phyloP scores from a whole-genome alignment of 2,888 invertebrate species.

The Physocephala rufipes region DNA sequence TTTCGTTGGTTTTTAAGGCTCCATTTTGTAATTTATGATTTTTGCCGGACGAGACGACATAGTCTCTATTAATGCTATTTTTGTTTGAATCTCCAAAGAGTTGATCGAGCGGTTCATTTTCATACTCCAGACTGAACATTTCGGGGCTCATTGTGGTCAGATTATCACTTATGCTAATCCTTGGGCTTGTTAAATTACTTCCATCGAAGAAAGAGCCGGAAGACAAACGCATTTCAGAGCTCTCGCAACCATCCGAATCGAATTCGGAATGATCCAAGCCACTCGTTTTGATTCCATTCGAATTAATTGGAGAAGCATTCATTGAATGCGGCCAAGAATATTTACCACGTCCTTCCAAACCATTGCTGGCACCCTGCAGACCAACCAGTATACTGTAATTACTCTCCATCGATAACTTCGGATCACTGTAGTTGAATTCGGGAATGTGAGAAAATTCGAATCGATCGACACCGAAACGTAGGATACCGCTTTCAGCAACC shows the following conservation, averaged over 20 bases:
- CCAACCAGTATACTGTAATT: conserved; percentile 60
- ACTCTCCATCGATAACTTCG: conserved; percentile 58
- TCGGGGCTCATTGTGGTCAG: conserved; percentile 46
- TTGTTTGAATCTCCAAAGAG: conserved; percentile 52
- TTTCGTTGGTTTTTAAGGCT: not conserved
- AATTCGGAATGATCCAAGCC: conserved; percentile 57
- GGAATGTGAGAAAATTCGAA: conserved; percentile 57
- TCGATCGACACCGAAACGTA: conserved; percentile 59
- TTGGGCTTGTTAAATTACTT: conserved; percentile 37
- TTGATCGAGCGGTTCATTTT: conserved; percentile 57
- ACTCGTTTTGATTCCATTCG: conserved; percentile 53
- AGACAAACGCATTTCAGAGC: conserved; percentile 51
- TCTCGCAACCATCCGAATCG: conserved; percentile 50
- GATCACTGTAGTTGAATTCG: conserved; percentile 50
- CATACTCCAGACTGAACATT: conserved; percentile 53
- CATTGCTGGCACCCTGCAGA: conserved; percentile 55
- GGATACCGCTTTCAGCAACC: conserved; percentile 32
- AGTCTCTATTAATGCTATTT: not conserved
- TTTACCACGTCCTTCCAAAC: conserved; percentile 55
- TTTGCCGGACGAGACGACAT: not conserved
- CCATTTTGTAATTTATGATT: not conserved
- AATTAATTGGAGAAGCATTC: conserved; percentile 34
- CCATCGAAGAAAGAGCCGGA: conserved; percentile 50
- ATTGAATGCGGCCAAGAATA: conserved; percentile 56
- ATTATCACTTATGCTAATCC: conserved; percentile 25